phyloP scores from a whole-genome alignment of 2,797 vertebrate species.

The Parotocinclus haroldoi region DNA sequence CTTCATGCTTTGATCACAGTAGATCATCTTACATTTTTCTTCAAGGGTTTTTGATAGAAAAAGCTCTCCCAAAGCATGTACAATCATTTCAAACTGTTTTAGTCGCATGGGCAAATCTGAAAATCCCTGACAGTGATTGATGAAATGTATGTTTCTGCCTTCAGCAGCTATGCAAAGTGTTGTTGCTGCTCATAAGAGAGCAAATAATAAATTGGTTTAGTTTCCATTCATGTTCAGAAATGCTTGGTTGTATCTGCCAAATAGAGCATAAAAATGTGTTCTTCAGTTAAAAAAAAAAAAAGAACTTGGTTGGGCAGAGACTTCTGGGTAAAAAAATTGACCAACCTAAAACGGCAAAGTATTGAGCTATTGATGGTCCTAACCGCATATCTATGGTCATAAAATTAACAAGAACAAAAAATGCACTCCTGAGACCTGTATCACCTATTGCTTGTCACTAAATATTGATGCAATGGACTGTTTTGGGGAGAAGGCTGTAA shows the following conservation, averaged over 20 bases:
- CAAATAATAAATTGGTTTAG: constrained; percentile 34
- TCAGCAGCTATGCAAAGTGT: constrained; percentile 2
- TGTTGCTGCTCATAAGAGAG: constrained; percentile 28
- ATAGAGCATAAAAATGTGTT: too few relatives aligned
- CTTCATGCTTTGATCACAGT: neutral
- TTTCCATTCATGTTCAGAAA: constrained; percentile 30
- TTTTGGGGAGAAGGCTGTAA: too few relatives aligned
- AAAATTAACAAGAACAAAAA: too few relatives aligned
- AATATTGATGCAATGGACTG: too few relatives aligned
- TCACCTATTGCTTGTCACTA: too few relatives aligned
- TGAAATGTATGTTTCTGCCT: constrained; percentile 21
- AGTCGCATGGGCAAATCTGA: constrained; percentile 2
- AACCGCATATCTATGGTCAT: too few relatives aligned
- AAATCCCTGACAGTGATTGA: constrained; percentile 31
- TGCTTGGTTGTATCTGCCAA: too few relatives aligned
- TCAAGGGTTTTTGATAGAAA: neutral
- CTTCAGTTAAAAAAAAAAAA: neutral
- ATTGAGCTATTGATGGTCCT: too few relatives aligned
- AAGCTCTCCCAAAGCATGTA: neutral
- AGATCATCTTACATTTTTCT: neutral
- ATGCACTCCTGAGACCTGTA: too few relatives aligned
- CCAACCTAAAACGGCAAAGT: too few relatives aligned
- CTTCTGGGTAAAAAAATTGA: too few relatives aligned
- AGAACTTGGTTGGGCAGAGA: neutral
- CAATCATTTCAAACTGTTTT: constrained; percentile 18